phyloP scores from a whole-genome alignment of 2,797 vertebrate genomes.

The Cirrhinus molitorella region DNA sequence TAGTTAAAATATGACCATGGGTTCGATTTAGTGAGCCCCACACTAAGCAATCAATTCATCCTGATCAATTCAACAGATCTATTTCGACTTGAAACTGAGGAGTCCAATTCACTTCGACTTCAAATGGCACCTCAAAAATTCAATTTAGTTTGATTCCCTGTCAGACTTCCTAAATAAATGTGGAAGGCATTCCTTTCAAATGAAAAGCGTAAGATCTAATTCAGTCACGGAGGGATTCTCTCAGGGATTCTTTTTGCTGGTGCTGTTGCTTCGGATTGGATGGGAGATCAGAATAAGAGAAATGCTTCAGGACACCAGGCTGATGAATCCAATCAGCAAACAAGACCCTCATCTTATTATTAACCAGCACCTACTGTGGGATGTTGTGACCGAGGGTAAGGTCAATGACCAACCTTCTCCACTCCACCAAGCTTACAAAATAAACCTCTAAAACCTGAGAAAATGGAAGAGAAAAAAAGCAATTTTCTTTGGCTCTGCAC shows the following conservation, averaged over 20 bases:
- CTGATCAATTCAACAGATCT: not conserved
- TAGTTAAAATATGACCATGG: not conserved
- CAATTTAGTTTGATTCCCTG: slow-evolving; percentile 13
- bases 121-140: not conserved
- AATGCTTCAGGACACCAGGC: slow-evolving; percentile 73
- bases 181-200: slow-evolving; percentile 24
- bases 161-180: slow-evolving; percentile 13
- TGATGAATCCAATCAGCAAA: slow-evolving; percentile 74
- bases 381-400: slow-evolving; percentile 67
- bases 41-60: not conserved
- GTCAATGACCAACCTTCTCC: slow-evolving; percentile 66
- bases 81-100: not conserved
- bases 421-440: slow-evolving; percentile 41
- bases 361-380: slow-evolving; percentile 58
- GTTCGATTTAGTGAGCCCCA: not conserved
- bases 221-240: not conserved
- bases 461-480: slow-evolving; percentile 57
- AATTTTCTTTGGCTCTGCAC: slow-evolving; percentile 53
- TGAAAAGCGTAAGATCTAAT: not conserved
- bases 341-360: slow-evolving; percentile 66
- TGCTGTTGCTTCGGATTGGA: slow-evolving; percentile 69
- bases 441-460: slow-evolving; percentile 51
- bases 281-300: slow-evolving; percentile 70
- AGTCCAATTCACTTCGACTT: not conserved
- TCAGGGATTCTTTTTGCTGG: not conserved